Base-by-base conservation (phyloP, 92 coral and sea anemone genomes). In the Parazoanthus darwini region DNA sequence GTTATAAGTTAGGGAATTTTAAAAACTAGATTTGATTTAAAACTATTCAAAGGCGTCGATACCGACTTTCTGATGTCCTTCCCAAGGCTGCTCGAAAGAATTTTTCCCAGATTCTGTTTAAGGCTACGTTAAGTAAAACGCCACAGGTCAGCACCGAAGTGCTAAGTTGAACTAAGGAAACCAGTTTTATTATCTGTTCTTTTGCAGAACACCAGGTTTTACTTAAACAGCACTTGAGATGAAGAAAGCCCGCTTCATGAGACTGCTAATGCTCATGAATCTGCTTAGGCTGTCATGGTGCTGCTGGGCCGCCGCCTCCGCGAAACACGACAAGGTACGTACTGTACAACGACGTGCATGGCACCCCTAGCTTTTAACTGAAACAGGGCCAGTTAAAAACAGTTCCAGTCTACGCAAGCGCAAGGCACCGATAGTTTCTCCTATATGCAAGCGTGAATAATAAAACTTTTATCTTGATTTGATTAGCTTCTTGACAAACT, bases 121-220 rank as follows among this genome's bases (percentile, higher is more conserved):
- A 54, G 59, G 59, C 59, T 54, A 18, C 59, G 59, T 6, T 1
- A 51, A 51, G 16, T 51, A 16, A 51, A 51, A 8, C 58, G 15
- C 6, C 5, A 14, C 70, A 63, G 70, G 70, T 74, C 79, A 74
- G 25, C 35, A 7, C 25, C 35, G 15, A 39, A 76, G 4, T 23
- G 7, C 5, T 20, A 36, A 3, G 51, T 18, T 38, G 54, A 76
- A n/a, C n/a, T n/a, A n/a, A 22, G 26, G 25, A 3, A 23, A 63
- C 26, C 26, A 63, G 20, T 63, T 20, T 20, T 7, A 63, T 25
- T 63, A 63, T 63, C 70, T 76, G 43, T 76, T n/a, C 11, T 20
- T 39, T 76, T 39, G 80, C 80, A 76, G 80, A 33, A 76, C 50
- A 76, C 50, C 54, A 76, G 33, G 20, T 76, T 76, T 76, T 39